phyloP scores from a whole-genome alignment of 2,797 vertebrate genomes.

The Cynopterus sphinx region DNA sequence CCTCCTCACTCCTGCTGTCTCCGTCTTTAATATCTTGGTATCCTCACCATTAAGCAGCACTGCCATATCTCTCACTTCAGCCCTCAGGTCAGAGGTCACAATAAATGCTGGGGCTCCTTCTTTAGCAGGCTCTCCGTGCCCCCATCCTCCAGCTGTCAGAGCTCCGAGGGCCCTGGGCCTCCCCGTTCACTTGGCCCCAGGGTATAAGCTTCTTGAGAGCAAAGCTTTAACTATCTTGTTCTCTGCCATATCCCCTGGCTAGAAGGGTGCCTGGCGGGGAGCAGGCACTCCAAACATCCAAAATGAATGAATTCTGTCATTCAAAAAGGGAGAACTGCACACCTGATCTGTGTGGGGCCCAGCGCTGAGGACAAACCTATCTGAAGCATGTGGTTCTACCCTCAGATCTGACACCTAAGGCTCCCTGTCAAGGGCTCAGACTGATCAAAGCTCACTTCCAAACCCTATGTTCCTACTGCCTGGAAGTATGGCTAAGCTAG shows the following conservation, averaged over 20 bases:
- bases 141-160: neutral
- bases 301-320: neutral
- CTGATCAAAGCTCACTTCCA: neutral
- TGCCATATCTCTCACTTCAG: neutral
- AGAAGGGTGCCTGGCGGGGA: neutral
- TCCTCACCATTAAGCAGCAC: neutral
- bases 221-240: neutral
- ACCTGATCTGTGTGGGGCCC: neutral
- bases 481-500: neutral
- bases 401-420: neutral
- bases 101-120: neutral
- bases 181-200: neutral
- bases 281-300: neutral
- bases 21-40: neutral
- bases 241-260: neutral
- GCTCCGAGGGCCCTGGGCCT: neutral
- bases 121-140: rapidly evolving
- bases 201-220: neutral
- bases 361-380: neutral
- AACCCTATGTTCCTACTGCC: neutral
- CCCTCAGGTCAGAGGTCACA: neutral
- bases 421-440: neutral
- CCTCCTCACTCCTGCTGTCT: neutral
- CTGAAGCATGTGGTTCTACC: neutral
- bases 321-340: neutral